Conservation (phyloP, 2,113 vertebrate genomes). For the Varanus komodoensis region DNA sequence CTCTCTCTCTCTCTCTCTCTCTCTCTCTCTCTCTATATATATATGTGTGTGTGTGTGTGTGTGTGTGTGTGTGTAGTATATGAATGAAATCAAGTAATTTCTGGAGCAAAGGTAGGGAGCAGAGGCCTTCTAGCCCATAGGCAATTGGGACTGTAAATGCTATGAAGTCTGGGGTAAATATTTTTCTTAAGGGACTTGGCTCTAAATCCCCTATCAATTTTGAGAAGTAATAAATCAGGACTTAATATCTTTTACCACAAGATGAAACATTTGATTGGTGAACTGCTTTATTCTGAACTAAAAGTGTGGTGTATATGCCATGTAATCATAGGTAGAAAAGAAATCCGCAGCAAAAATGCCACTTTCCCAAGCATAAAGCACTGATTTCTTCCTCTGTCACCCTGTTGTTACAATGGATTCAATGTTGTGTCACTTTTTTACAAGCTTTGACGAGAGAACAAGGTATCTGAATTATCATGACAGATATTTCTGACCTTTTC, state of each 20-base stretch:
- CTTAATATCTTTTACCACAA: slow-evolving; percentile 8
- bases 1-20: too few species aligned
- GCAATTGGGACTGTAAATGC: neutral
- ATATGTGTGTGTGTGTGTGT: too few species aligned
- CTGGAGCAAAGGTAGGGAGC: neutral
- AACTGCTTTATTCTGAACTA: neutral
- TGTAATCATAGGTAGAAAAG: neutral
- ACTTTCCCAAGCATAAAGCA: neutral
- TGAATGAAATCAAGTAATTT: neutral
- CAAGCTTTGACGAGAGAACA: slow-evolving; percentile 27
- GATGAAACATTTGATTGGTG: neutral
- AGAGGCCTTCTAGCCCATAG: neutral
- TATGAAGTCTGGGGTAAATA: neutral
- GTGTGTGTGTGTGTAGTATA: too few species aligned
- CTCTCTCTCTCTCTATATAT: too few species aligned
- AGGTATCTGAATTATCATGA: slow-evolving; percentile 44
- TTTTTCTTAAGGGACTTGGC: neutral
- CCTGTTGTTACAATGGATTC: slow-evolving; percentile 34
- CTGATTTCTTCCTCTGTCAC: neutral
- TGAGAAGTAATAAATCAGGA: slow-evolving; percentile 18
- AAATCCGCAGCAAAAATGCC: neutral
- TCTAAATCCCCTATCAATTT: slow-evolving; percentile 33
- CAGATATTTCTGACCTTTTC: slow-evolving; percentile 58
- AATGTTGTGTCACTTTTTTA: neutral
- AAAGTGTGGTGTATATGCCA: neutral